Base-by-base conservation (phyloP, 1,140 invertebrate genomes). In the Atta colombica region DNA sequence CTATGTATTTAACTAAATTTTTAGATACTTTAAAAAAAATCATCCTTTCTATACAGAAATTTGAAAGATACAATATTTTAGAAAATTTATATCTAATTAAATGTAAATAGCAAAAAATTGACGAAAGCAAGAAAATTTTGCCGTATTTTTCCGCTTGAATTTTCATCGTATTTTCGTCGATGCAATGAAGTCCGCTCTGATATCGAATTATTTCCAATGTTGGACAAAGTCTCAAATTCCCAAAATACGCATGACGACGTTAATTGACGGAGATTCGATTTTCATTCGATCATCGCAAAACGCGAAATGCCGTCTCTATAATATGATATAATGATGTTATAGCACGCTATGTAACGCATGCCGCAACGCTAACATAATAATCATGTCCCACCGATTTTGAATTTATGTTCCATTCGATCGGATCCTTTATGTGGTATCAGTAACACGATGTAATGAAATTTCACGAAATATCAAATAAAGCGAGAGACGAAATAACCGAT, bases 261-360 rank as follows among this genome's bases (percentile, higher is more conserved):
- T 84, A 84, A 84, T 84, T 61, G 68, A 61, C 55, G 69, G 25
- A 45, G 55, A 84, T 84, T 84, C 55, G 28, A 84, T 82, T 74
- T 82, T 61, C 80, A 82, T 74, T 74, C 55, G 25, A n/a, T 28
- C 63, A 28, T 77, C n/a, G 80, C 55, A 74, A 84, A 74, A 84
- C 45, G 45, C 45, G 39, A 74, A 75, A 75, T 74, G 55, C 58
- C 55, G 39, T 45, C 55, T 61, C 55, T 61, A 75, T 84, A 75
- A 84, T 84, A 61, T 61, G 55, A 74, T 74, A 61, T 74, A 84
- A 74, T 75, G 68, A 82, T 74, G 80, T 74, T 82, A 74, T 74
- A 49, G 80, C n/a, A 16, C 55, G 39, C 39, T 10, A 74, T 84
- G 69, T 74, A 84, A 84, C 55, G 39, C 25, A 61, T 58, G 35